Evolutionary conservation across 2,888 invertebrate genomes (phyloP).

Genomic region (Archaeoteleia sp.): DNA sequence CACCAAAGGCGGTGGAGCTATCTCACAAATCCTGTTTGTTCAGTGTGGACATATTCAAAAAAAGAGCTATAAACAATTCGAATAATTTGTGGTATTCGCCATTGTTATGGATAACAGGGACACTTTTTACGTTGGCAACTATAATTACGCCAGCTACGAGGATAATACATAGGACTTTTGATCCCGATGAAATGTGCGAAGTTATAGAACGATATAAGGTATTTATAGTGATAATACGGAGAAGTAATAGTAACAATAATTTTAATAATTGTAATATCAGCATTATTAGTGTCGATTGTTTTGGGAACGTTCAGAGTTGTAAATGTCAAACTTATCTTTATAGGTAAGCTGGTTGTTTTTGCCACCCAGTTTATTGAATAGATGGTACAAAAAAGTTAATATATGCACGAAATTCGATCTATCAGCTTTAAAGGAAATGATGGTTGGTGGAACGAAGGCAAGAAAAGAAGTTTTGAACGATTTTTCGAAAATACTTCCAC

Average conservation of each 20-base stretch:
- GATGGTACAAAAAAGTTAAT: neutral
- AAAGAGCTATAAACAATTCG: slow-evolving; percentile 10
- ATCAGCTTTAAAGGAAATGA: neutral
- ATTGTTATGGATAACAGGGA: slow-evolving; percentile 56
- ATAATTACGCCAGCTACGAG: slow-evolving; percentile 36
- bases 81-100: slow-evolving; percentile 51
- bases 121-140: slow-evolving; percentile 29
- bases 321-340: neutral
- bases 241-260: too few species aligned
- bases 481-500: slow-evolving; percentile 10
- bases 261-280: neutral
- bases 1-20: slow-evolving; percentile 57
- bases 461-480: slow-evolving; percentile 6
- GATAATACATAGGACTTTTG: slow-evolving; percentile 40
- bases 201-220: slow-evolving; percentile 21
- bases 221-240: neutral
- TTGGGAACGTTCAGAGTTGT: neutral
- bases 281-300: neutral
- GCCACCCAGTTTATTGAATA: slow-evolving; percentile 1
- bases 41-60: neutral
- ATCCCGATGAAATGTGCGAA: slow-evolving; percentile 5
- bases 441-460: slow-evolving; percentile 6
- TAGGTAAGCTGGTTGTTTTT: slow-evolving; percentile 14
- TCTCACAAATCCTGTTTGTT: slow-evolving; percentile 51
- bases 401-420: slow-evolving; percentile 8